Conservation (phyloP, 2,888 invertebrate species). For the Cerastoderma edule region DNA sequence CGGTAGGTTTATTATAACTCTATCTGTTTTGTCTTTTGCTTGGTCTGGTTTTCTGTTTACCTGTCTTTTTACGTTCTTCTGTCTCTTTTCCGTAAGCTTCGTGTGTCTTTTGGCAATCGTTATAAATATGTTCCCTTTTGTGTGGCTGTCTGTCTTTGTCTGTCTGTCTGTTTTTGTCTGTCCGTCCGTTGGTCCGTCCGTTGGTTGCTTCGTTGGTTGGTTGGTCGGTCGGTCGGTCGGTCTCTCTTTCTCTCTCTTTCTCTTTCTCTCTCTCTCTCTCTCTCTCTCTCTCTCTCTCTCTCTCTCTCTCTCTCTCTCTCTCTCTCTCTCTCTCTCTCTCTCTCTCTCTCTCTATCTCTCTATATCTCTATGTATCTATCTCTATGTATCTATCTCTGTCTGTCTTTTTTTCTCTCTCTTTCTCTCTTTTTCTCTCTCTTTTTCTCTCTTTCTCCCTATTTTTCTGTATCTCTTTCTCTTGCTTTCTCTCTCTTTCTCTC, state of each 20-base stretch:
- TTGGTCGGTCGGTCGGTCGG: no score
- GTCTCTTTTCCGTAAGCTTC: not conserved
- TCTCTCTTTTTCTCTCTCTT: slow-evolving; percentile 25
- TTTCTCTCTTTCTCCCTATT: not conserved
- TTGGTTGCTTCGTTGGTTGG: no score
- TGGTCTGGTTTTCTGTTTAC: not conserved
- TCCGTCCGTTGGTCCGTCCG: no score
- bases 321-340: no score
- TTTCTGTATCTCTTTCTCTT: not conserved
- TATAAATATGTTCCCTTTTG: not conserved
- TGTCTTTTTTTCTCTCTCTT: slow-evolving; percentile 37
- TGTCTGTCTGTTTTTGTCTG: no score
- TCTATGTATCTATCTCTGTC: not conserved
- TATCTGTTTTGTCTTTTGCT: not conserved
- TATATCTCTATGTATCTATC: no score
- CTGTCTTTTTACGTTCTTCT: not conserved
- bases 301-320: no score
- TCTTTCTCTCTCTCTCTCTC: no score
- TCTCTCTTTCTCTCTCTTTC: no score
- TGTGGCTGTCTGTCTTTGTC: no score
- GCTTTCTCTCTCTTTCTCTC: not conserved
- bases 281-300: no score
- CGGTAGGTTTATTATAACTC: slow-evolving; percentile 41
- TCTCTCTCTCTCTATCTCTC: no score
- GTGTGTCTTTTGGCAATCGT: not conserved